Evolutionary conservation across 2,888 invertebrate genomes (phyloP).

Genomic region (Orthosia incerta): DNA sequence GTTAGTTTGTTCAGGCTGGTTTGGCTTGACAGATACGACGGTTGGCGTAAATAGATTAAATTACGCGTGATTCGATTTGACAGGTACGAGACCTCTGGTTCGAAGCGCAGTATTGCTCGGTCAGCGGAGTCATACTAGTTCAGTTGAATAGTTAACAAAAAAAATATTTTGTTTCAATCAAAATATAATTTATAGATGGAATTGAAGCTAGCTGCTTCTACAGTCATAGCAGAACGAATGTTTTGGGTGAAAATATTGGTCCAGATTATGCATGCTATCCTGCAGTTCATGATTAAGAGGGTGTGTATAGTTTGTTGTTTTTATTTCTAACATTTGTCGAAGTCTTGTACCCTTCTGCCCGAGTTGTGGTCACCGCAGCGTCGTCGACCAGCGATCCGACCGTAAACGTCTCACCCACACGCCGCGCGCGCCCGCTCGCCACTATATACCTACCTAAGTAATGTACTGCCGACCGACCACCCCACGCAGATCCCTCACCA

Average conservation of each 20-base stretch:
- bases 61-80: not conserved
- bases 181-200: not conserved
- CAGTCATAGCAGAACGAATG: not conserved
- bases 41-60: not conserved
- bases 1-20: not conserved
- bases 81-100: not conserved
- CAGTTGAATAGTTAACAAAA: too few relatives aligned
- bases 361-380: constrained; percentile 76
- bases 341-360: constrained; percentile 14
- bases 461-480: constrained; percentile 79
- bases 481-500: constrained; percentile 69
- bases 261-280: not conserved
- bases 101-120: not conserved
- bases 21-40: too few relatives aligned
- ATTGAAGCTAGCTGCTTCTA: not conserved
- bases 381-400: constrained; percentile 89
- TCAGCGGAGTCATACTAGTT: not conserved
- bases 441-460: constrained; percentile 87
- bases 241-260: not conserved
- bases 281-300: not conserved
- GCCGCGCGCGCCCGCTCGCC: constrained; percentile 87
- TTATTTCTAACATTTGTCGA: constrained; percentile 2
- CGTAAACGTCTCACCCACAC: constrained; percentile 91
- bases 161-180: too few relatives aligned
- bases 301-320: not conserved